These are phyloP conservation scores for Plestiodon gilberti DNA, from an alignment of 2,113 vertebrate species.

Conservation along the genomic window DNA sequence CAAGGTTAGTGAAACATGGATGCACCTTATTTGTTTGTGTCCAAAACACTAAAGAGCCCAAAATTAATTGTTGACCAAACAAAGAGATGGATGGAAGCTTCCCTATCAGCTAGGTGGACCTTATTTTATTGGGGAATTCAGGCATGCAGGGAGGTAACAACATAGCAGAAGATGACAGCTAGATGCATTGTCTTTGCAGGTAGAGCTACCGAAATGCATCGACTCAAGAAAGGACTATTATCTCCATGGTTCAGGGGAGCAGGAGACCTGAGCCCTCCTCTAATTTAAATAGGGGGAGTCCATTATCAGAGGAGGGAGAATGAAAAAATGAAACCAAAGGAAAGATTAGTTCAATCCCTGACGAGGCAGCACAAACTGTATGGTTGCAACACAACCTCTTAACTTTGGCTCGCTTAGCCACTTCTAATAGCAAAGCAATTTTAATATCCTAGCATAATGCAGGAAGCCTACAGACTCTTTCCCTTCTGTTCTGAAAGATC, in stretches of 20 bases:
- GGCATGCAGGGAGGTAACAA: slow-evolving; percentile 24
- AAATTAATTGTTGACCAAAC: slow-evolving; percentile 16
- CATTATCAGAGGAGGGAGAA: neutral
- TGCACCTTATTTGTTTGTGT: slow-evolving; percentile 4
- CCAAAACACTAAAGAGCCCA: slow-evolving; percentile 4
- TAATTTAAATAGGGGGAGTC: slow-evolving; percentile 3
- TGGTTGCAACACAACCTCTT: neutral
- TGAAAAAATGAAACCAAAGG: neutral
- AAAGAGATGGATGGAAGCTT: slow-evolving; percentile 29
- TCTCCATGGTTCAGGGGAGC: slow-evolving; percentile 31
- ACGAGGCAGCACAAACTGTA: neutral
- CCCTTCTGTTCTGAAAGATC: neutral
- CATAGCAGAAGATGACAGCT: slow-evolving; percentile 11
- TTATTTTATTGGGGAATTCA: slow-evolving; percentile 13
- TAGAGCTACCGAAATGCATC: slow-evolving; percentile 14
- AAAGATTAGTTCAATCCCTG: neutral
- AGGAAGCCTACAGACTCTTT: neutral
- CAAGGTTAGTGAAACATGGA: neutral
- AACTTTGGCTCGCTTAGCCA: neutral
- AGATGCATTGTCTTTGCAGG: slow-evolving; percentile 24
- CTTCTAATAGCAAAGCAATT: neutral
- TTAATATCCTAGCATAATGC: neutral
- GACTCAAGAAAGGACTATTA: slow-evolving; percentile 39
- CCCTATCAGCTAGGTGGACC: neutral
- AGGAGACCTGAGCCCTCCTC: neutral